Evolutionary conservation across 2,797 vertebrate species (phyloP), one percentile per base, ranked within the genome.

Genomic region (Sphenodon punctatus): DNA sequence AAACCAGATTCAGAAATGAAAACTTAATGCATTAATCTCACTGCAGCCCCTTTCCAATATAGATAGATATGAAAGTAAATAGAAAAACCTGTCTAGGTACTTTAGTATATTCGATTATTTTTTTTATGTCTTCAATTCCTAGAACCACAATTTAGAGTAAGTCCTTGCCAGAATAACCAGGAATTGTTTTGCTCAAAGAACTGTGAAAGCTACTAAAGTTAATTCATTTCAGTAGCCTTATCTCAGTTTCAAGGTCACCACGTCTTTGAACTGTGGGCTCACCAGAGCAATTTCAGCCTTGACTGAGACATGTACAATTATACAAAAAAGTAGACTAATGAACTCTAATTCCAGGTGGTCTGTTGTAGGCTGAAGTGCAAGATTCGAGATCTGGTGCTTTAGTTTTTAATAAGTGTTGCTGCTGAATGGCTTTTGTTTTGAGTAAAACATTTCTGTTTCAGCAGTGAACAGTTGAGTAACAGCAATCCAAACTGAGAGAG

Each of bases 161-260:
- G 17, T 76, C 66, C 68, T 90, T 91, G 74, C 65, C 67, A 67
- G 74, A 92, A 60, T 74, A 78, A 69, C 55, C 77, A 90, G 67
- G 77, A 91, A 84, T 92, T 87, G 88, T 87, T 94, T 93, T 93
- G 69, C 87, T 93, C 89, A 93, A 92, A 87, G 70, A 89, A 75
- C 84, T 93, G 70, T 92, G 82, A 93, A 91, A 88, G 77, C 81
- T 74, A 64, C 72, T 69, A 70, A 86, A 90, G 56, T 86, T 74
- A 86, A 84, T 93, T 86, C 14, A 88, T 89, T 86, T 84, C 78
- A 74, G 45, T 71, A 49, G 68, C 72, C 79, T 89, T 67, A 66
- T 86, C 78, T 56, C 65, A 46, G 43, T 87, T 92, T 89, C 90
- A 76, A 90, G 78, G 75, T 90, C 88, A 85, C 51, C 1, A 78